A percentile compares a stretch with the other conserved stretches of the same genome.
Evolutionary conservation across 1,140 invertebrate species (phyloP).

Genomic region (Hyposmocoma kahamanoa): DNA sequence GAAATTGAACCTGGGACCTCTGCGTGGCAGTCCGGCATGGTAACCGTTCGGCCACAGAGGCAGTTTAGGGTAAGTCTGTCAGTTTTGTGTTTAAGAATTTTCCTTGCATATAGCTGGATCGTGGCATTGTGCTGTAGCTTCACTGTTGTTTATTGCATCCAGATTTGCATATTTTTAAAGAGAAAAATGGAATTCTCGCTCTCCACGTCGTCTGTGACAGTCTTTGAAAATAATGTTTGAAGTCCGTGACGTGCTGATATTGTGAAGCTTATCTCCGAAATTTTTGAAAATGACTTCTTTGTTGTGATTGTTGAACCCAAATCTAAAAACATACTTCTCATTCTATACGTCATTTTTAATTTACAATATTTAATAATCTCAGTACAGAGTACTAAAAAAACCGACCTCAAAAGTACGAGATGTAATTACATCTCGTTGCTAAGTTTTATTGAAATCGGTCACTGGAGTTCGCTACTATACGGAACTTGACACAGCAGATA

Average conservation of each 20-base stretch:
- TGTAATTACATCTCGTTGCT: too few relatives aligned
- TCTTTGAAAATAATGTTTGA: not conserved
- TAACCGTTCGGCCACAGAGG: not conserved
- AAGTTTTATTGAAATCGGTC: too few relatives aligned
- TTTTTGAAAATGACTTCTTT: not conserved
- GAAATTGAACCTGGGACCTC: too few relatives aligned
- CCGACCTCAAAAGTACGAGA: too few relatives aligned
- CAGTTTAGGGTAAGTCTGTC: not conserved
- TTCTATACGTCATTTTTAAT: not conserved
- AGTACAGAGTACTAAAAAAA: too few relatives aligned
- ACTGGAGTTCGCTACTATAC: too few relatives aligned
- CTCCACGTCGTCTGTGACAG: not conserved
- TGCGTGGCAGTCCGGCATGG: too few relatives aligned
- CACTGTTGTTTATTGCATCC: not conserved
- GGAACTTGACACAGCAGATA: too few relatives aligned
- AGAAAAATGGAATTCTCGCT: not conserved
- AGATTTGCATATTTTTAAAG: not conserved
- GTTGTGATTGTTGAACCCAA: not conserved
- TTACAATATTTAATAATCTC: too few relatives aligned
- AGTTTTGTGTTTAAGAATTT: not conserved
- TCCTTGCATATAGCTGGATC: not conserved
- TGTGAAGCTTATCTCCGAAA: not conserved
- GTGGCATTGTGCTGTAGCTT: not conserved
- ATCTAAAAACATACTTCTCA: not conserved
- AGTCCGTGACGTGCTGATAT: not conserved